Evolutionary conservation across 64 coral and sea anemone species (phyloP), one percentile per base, ranked within the genome.

Genomic region (Stylophora pistillata): DNA sequence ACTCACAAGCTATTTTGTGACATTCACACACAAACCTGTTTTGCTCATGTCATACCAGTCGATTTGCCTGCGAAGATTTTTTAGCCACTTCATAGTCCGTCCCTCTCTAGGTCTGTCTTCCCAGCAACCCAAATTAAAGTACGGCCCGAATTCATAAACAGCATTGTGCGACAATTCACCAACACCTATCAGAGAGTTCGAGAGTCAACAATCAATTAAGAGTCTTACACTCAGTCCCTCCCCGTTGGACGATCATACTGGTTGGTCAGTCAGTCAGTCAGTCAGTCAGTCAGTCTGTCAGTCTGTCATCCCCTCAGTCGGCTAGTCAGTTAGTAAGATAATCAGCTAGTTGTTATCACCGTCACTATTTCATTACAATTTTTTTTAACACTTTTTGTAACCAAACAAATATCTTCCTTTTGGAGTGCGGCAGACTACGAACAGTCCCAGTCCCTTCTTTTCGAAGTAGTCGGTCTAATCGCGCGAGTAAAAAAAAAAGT

Each of bases 41-140:
- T 86, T 89, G 58, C 79, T 74, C 10, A 96, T 87, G 56, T 96
- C 80, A 74, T 76, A 82, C 94, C 94, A 96, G 68, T 93, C 87
- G 16, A 96, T 89, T n/a, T 78, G 30, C 65, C 34, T 31, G 14
- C 91, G 80, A 52, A 90, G 72, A 58, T 71, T 93, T 20, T 77
- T 91, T 9, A 93, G 81, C 23, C 93, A 27, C 6, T 13, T n/a
- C 94, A 96, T 96, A 12, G 94, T 73, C 58, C 94, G 66, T 15
- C 78, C 68, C 2, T 4, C 20, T 9, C 78, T 56, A 20, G 64
- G 28, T 11, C 53, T 37, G 60, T 96, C 94, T 27, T 58, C 12
- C 94, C 94, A 96, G 91, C 94, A 96, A 5, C 94, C 94, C 26
- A 96, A 63, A 77, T 96, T 87, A 70, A 52, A 89, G 76, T 88